Conservation (phyloP, 2,888 invertebrate genomes). For the Phytoseiulus persimilis region DNA sequence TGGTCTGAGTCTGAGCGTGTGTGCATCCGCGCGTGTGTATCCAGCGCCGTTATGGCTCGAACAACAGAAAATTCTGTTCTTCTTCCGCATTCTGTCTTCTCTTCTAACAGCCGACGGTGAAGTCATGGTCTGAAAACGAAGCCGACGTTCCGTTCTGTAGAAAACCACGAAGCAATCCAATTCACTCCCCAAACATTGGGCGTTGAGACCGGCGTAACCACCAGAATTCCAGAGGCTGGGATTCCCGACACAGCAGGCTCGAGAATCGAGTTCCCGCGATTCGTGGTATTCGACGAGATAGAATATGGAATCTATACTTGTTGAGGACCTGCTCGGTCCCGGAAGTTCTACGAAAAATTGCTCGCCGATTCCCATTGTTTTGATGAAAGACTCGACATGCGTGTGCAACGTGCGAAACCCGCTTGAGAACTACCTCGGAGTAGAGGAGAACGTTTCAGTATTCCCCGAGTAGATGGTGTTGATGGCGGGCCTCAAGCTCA, state of each 20-base stretch:
- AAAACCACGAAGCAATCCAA: not conserved
- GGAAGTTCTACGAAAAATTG: too few relatives aligned
- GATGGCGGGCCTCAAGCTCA: not conserved
- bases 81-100: not conserved
- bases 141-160: not conserved
- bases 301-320: too few relatives aligned
- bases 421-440: not conserved
- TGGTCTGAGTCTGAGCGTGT: not conserved
- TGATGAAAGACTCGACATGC: too few relatives aligned
- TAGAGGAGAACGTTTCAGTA: not conserved
- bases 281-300: too few relatives aligned
- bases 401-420: not conserved
- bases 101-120: not conserved
- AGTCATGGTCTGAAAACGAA: not conserved
- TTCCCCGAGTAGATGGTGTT: not conserved
- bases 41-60: not conserved
- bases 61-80: slow-evolving; percentile 5
- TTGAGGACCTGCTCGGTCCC: too few relatives aligned
- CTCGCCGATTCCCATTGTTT: too few relatives aligned
- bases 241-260: too few relatives aligned
- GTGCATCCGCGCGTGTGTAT: not conserved
- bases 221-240: too few relatives aligned
- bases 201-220: too few relatives aligned
- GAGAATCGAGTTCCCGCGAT: too few relatives aligned
- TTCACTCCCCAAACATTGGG: not conserved